A percentile compares a stretch with the other conserved stretches of the same genome.
Conservation (phyloP, 2,888 invertebrate species). For the Protophormia terraenovae region DNA sequence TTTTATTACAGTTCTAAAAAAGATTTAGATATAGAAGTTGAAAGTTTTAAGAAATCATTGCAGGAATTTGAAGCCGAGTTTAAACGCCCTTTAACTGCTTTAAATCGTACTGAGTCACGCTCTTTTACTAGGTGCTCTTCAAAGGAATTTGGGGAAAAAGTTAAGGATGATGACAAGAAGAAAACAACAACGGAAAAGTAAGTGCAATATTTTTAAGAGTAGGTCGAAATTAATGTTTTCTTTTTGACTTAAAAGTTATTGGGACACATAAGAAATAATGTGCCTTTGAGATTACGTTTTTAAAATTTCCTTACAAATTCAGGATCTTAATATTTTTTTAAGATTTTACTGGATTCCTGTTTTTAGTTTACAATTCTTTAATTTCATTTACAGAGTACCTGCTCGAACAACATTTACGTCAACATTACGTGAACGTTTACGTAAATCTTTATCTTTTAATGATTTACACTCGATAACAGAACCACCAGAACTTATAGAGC, state of each 20-base stretch:
- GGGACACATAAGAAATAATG: too few relatives aligned
- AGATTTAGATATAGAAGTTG: slow-evolving; percentile 73
- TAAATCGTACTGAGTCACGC: slow-evolving; percentile 2
- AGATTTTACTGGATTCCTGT: too few relatives aligned
- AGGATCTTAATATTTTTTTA: too few relatives aligned
- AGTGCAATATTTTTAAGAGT: background rate
- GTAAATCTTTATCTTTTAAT: slow-evolving; percentile 75
- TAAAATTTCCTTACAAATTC: too few relatives aligned
- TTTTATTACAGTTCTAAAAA: slow-evolving; percentile 71
- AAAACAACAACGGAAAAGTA: slow-evolving; percentile 39
- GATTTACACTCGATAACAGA: slow-evolving; percentile 71
- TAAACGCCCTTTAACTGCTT: slow-evolving; percentile 12
- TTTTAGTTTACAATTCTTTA: background rate
- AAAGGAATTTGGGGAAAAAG: slow-evolving; percentile 20
- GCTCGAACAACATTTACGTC: slow-evolving; percentile 62
- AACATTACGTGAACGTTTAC: slow-evolving; percentile 71
- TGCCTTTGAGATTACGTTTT: too few relatives aligned
- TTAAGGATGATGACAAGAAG: background rate
- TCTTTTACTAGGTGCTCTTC: background rate
- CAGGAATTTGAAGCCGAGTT: slow-evolving; percentile 73
- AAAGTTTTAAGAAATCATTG: slow-evolving; percentile 72
- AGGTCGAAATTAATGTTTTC: too few relatives aligned
- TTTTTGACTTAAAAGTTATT: too few relatives aligned
- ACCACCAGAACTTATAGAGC: slow-evolving; percentile 21
- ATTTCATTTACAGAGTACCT: slow-evolving; percentile 47